Percentiles rank a stretch among this genome's conserved stretches.
Evolutionary conservation across 2,888 invertebrate genomes (phyloP).

Genomic region (Drosophila algonquin): DNA sequence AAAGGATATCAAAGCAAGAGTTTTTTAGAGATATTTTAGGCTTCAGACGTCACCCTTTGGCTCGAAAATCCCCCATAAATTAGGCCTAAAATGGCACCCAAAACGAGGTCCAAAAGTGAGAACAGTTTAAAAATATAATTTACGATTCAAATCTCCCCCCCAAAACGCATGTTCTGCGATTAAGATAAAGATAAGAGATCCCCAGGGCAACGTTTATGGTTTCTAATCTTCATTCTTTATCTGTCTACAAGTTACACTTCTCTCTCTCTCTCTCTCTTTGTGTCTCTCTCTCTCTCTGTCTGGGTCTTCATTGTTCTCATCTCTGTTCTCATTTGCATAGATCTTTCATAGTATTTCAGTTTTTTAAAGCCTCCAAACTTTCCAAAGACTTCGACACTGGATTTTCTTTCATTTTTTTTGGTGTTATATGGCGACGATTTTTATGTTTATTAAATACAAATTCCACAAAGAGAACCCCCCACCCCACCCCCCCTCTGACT

Average conservation of each 20-base stretch:
- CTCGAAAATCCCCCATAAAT: too few relatives aligned
- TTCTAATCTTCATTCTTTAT: slow-evolving; percentile 21
- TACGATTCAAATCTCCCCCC: neutral
- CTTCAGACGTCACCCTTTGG: too few relatives aligned
- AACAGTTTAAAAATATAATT: neutral
- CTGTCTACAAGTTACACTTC: slow-evolving; percentile 28
- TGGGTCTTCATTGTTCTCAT: too few relatives aligned
- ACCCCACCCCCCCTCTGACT: too few relatives aligned
- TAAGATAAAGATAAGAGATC: slow-evolving; percentile 15
- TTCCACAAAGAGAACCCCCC: slow-evolving; percentile 56
- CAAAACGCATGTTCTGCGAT: neutral
- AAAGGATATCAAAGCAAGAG: too few relatives aligned
- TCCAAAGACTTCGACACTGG: neutral
- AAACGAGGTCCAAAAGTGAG: too few relatives aligned
- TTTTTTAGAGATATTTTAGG: too few relatives aligned
- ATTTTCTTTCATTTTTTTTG: slow-evolving; percentile 16
- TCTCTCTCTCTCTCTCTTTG: neutral
- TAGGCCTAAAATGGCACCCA: too few relatives aligned
- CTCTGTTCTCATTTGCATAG: slow-evolving; percentile 25
- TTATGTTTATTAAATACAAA: slow-evolving; percentile 73
- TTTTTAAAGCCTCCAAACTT: neutral
- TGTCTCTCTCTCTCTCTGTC: too few relatives aligned
- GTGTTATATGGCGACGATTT: slow-evolving; percentile 44
- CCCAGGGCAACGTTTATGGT: neutral
- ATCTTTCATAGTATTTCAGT: slow-evolving; percentile 5